Base-by-base conservation (phyloP, 2,797 vertebrate species). In the Pangasius djambal region DNA sequence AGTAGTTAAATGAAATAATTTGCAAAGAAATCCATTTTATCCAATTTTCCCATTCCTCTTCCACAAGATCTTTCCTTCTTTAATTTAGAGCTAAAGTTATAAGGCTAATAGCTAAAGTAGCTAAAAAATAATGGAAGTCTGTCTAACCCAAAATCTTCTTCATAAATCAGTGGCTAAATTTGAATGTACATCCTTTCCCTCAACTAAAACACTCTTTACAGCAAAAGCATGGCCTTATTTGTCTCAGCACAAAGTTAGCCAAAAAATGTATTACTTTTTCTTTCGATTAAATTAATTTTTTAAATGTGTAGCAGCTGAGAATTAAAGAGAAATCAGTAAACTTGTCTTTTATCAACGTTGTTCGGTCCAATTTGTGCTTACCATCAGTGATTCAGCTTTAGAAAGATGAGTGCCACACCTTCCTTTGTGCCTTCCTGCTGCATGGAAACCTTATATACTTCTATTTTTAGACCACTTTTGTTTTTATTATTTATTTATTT, bases 381-480 rank as follows among this genome's bases (percentile, higher is more conserved):
- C 50, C 0, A 8, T 78, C 75, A 31, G 75, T 31, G 78, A 34
- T 61, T 63, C 81, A 28, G 28, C 63, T 65, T 65, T 18, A 84
- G 8, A 31, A 20, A 48, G 37, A 31, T 18, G 16, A 48, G 6
- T 18, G 7, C 10, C 28, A 44, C 3, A 2, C 31, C 63, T 31
- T 52, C 44, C n/a, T 69, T 50, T 57, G 48, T 67, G 69, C 15
- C 69, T 83, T 72, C 2, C 22, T 87, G 75, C 78, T 37, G 44
- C 44, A 81, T 37, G n/a, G 77, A 69, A 87, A 65, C 69, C 16
- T 65, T 20, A 84, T 34, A 67, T 31, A n/a, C 31, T 31, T 84
- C 82, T 84, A 69, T 69, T n/a, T 84, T 69, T 84, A n/a, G 15
- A 67, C 44, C 25, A 0, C 44, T 83, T 83, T 44, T n/a, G 12